Conservation (phyloP, 2,113 vertebrate species). For the Chamaea fasciata region DNA sequence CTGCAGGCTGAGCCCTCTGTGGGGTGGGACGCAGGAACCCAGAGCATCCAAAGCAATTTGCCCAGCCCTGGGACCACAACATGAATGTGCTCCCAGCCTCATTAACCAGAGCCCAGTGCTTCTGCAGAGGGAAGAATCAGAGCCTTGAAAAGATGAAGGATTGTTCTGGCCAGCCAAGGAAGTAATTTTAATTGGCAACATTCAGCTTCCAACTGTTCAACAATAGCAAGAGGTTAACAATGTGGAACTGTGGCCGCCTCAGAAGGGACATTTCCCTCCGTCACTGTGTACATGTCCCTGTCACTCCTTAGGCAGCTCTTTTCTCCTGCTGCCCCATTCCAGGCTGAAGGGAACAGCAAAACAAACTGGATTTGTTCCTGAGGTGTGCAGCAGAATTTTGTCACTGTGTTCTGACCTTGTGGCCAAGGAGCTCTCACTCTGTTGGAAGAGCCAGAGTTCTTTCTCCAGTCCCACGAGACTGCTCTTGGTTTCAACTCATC, state of each 20-base stretch:
- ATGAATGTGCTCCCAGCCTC: neutral
- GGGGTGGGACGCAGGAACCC: neutral
- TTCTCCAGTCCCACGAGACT: neutral
- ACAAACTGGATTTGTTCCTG: neutral
- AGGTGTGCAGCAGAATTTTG: neutral
- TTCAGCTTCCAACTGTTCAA: conserved; percentile 29
- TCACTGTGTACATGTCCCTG: neutral
- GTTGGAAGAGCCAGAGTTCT: neutral
- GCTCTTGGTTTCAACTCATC: neutral
- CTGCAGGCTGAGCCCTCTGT: neutral
- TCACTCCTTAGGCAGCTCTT: neutral
- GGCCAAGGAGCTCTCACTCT: neutral
- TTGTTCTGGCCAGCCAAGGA: conserved; percentile 20
- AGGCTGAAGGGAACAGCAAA: neutral
- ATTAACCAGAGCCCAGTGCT: neutral
- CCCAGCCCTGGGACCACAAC: neutral
- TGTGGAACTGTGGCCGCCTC: neutral
- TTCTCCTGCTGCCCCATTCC: neutral
- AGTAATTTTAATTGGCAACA: conserved; percentile 45
- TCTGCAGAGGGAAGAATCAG: neutral
- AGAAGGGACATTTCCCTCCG: neutral
- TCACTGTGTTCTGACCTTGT: neutral
- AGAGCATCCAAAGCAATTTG: neutral
- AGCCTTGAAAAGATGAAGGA: conserved; percentile 10
- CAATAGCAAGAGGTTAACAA: conserved; percentile 33